Evolutionary conservation across 2,113 vertebrate species (phyloP), one percentile per base, ranked within the genome.

Genomic region (Corythornis vintsioides): DNA sequence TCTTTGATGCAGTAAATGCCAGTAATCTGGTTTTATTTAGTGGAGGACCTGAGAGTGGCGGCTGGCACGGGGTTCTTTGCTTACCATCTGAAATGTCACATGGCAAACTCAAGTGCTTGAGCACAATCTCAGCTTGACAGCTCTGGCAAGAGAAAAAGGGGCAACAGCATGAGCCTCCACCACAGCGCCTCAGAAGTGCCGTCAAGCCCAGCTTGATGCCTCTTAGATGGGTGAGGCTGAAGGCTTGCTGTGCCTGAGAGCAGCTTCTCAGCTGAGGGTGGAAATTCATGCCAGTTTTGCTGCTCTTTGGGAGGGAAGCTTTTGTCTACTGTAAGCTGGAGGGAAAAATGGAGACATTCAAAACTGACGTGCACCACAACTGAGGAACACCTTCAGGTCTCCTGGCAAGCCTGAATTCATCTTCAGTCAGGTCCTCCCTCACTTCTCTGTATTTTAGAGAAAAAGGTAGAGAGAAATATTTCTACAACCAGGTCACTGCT

Each of bases 131-230:
- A 91, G 87, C 50, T 82, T 93, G 93, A 86, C 77, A 93, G 84
- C 50, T 53, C 91, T 95, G 95, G 95, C 89, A 92, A 43, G 42
- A 91, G 87, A 92, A 94, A 78, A 94, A 94, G 91, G 86, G 81
- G 77, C 61, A 67, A 43, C 77, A 94, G 92, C 50, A 6, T 59
- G 88, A 74, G 60, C 52, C 69, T 88, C 71, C 35, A 52, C 72
- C 72, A 61, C 79, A 33, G 76, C 2, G 38, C 73, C 72, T 88
- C 93, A 89, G 82, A 94, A 95, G 60, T 64, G 79, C 75, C 6
- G 5, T 88, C 75, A 88, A 86, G 77, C 52, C 52, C 88, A 76
- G 85, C 88, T 80, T 73, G 88, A 55, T 89, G 43, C 25, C 28
- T 47, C 67, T 83, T 77, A 29, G 60, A 83, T 43, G 75, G 92